A percentile compares a stretch with the other conserved stretches of the same genome.
These are phyloP conservation scores for Cerastis rubricosa DNA, from an alignment of 2,888 invertebrate species.

Conservation along the genomic window DNA sequence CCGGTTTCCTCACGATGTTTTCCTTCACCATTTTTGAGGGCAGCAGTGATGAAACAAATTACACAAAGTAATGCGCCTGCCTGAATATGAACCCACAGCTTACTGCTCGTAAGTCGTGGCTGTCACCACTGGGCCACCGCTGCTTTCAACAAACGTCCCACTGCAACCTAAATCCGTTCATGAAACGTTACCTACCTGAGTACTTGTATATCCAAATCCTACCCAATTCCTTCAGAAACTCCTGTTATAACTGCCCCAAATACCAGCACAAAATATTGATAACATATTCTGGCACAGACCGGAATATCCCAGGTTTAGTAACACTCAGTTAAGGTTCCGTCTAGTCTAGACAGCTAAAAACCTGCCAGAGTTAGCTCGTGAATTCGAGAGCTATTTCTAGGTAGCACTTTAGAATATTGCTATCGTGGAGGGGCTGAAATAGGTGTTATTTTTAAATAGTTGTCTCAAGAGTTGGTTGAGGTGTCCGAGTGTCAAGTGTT, in stretches of 20 bases:
- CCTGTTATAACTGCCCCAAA: constrained; percentile 37
- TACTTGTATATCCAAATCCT: constrained; percentile 18
- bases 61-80: too few relatives aligned
- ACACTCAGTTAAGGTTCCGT: constrained; percentile 42
- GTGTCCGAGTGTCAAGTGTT: neutral
- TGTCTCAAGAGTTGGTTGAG: constrained; percentile 10
- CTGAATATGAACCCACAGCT: too few relatives aligned
- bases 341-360: constrained; percentile 58
- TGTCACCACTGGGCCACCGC: too few relatives aligned
- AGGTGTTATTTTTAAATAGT: constrained; percentile 39
- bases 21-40: too few relatives aligned
- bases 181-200: constrained; percentile 5
- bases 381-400: constrained; percentile 31
- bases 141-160: neutral
- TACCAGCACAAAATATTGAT: constrained; percentile 50
- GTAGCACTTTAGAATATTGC: constrained; percentile 30
- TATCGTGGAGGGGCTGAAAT: constrained; percentile 13
- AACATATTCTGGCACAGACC: constrained; percentile 56
- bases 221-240: constrained; percentile 39
- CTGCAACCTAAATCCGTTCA: constrained; percentile 5
- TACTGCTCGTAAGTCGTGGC: too few relatives aligned
- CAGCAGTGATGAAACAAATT: too few relatives aligned
- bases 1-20: too few relatives aligned
- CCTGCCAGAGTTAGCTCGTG: constrained; percentile 19
- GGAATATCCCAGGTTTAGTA: constrained; percentile 45